Conservation (phyloP, 2,113 vertebrate species). For the Coreoperca whiteheadi region DNA sequence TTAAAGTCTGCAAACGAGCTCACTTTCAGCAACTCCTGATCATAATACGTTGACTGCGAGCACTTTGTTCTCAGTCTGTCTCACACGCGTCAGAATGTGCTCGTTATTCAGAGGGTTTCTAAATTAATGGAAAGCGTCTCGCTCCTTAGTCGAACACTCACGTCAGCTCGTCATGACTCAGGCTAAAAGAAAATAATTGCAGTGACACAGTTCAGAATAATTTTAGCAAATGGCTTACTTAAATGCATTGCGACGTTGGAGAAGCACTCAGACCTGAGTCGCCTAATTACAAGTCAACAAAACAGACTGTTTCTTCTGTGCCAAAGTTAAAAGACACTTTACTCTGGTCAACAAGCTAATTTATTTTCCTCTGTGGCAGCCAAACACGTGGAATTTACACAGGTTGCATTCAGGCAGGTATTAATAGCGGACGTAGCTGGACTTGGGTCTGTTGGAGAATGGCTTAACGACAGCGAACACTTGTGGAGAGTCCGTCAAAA, state of each 20-base stretch:
- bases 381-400: neutral
- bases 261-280: slow-evolving; percentile 11
- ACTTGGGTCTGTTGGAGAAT: neutral
- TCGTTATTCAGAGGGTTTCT: neutral
- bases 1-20: neutral
- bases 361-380: slow-evolving; percentile 7
- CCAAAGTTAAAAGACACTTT: slow-evolving; percentile 11
- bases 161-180: neutral
- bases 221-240: neutral
- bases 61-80: neutral
- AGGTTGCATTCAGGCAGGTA: neutral
- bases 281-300: slow-evolving; percentile 43
- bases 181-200: neutral
- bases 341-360: neutral
- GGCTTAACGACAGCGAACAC: neutral
- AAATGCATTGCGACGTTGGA: slow-evolving; percentile 13
- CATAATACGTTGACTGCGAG: neutral
- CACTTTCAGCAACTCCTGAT: neutral
- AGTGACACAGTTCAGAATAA: neutral
- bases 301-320: neutral
- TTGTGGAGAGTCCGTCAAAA: neutral
- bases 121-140: neutral
- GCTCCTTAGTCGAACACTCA: neutral
- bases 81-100: neutral
- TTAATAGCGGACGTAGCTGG: neutral